A percentile compares a stretch with the other conserved stretches of the same genome.
These are phyloP conservation scores for Thecocarcelia acutangulata DNA, from an alignment of 2,888 invertebrate genomes.

Conservation along the genomic window DNA sequence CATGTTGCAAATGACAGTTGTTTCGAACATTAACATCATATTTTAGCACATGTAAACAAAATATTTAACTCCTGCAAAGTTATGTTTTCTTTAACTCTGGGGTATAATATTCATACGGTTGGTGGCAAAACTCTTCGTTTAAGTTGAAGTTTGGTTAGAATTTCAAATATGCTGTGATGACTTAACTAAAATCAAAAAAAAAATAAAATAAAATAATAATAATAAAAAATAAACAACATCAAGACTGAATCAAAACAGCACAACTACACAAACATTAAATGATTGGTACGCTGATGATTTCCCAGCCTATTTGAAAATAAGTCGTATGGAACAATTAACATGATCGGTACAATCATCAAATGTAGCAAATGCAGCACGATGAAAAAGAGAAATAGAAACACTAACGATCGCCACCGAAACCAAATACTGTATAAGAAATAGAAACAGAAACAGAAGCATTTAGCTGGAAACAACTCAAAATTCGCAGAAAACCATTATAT, in stretches of 20 bases:
- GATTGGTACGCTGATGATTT: conserved; percentile 40
- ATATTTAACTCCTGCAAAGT: conserved; percentile 60
- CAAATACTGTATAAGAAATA: not conserved
- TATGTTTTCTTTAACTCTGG: conserved; percentile 36
- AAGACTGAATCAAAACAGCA: not conserved
- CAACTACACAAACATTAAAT: conserved; percentile 18
- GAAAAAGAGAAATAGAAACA: not conserved
- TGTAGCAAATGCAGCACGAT: conserved; percentile 27
- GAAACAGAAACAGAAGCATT: conserved; percentile 55
- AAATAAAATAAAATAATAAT: too few species aligned
- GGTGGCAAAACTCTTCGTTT: not conserved
- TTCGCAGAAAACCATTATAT: conserved; percentile 68
- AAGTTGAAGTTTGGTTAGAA: conserved; percentile 33
- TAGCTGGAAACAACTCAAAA: conserved; percentile 54
- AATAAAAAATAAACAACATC: too few species aligned
- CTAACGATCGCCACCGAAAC: conserved; percentile 35
- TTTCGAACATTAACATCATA: conserved; percentile 59
- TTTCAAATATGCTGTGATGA: conserved; percentile 65
- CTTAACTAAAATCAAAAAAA: conserved; percentile 56
- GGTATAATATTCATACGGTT: conserved; percentile 21
- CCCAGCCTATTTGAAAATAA: conserved; percentile 60
- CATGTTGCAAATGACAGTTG: conserved; percentile 46
- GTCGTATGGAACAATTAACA: conserved; percentile 63
- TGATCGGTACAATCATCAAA: conserved; percentile 50
- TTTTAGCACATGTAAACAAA: conserved; percentile 62